phyloP scores from a whole-genome alignment of 2,888 invertebrate genomes.

The Argyresthia goedartella region DNA sequence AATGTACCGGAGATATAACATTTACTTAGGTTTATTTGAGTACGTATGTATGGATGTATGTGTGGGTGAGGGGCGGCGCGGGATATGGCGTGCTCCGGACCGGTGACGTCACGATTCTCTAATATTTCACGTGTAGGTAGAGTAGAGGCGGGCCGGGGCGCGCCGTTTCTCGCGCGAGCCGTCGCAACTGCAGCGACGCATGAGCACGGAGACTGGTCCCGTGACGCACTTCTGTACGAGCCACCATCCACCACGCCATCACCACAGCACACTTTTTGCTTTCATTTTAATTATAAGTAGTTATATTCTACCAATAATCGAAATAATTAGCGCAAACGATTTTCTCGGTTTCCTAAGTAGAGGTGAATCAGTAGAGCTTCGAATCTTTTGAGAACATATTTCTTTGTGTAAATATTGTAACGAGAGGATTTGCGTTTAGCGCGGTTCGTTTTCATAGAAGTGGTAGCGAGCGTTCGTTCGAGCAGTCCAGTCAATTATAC shows the following conservation, averaged over 20 bases:
- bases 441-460: slow-evolving; percentile 46
- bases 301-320: slow-evolving; percentile 53
- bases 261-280: slow-evolving; percentile 55
- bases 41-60: slow-evolving; percentile 36
- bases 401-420: slow-evolving; percentile 65
- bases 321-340: slow-evolving; percentile 50
- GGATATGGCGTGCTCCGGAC: slow-evolving; percentile 9
- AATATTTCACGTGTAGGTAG: slow-evolving; percentile 2
- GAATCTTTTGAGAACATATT: slow-evolving; percentile 46
- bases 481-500: slow-evolving; percentile 65
- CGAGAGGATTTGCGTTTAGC: slow-evolving; percentile 53
- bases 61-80: slow-evolving; percentile 23
- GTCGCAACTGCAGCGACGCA: background rate
- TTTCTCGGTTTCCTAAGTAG: slow-evolving; percentile 65
- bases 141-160: slow-evolving; percentile 9
- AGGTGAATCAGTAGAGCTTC: slow-evolving; percentile 65
- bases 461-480: slow-evolving; percentile 19
- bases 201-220: slow-evolving; percentile 18
- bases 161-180: slow-evolving; percentile 14
- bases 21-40: slow-evolving; percentile 41
- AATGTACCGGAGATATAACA: slow-evolving; percentile 44
- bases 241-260: slow-evolving; percentile 52
- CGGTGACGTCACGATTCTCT: background rate
- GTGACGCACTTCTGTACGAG: slow-evolving; percentile 52
- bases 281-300: slow-evolving; percentile 63